Evolutionary conservation across 2,797 vertebrate species (phyloP).

Genomic region (Falco rusticolus): DNA sequence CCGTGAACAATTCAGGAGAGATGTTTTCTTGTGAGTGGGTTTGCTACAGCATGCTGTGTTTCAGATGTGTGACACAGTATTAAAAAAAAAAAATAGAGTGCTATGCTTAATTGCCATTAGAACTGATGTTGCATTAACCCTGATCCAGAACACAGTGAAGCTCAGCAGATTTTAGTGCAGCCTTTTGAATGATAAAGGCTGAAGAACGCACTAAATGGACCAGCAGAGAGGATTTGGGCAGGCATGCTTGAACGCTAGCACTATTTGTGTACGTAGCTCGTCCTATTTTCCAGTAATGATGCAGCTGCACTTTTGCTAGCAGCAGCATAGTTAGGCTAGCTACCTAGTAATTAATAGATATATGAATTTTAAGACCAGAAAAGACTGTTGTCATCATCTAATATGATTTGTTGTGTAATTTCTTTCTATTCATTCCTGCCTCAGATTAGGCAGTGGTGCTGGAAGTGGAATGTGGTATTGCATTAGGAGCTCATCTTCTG

Average conservation of each 20-base stretch:
- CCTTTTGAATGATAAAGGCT: neutral
- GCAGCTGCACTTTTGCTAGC: slow-evolving; percentile 15
- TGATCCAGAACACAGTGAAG: neutral
- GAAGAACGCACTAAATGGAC: neutral
- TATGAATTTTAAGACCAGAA: neutral
- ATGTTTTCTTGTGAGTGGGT: neutral
- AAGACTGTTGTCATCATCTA: neutral
- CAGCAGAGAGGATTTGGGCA: neutral
- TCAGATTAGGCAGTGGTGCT: neutral
- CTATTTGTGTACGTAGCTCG: neutral
- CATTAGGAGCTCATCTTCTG: neutral
- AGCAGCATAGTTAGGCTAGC: neutral
- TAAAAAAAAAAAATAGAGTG: too few relatives aligned
- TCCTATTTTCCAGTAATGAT: neutral
- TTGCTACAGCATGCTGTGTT: neutral
- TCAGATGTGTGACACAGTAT: neutral
- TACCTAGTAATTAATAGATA: slow-evolving; percentile 23
- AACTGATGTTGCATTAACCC: neutral
- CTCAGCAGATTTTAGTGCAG: neutral
- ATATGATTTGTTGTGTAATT: neutral
- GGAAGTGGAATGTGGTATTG: neutral
- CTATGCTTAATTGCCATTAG: neutral
- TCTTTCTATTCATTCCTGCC: neutral
- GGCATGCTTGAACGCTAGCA: neutral
- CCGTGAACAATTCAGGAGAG: neutral